Conservation (phyloP, 2,888 invertebrate genomes). For the Vesta saturnalis region DNA sequence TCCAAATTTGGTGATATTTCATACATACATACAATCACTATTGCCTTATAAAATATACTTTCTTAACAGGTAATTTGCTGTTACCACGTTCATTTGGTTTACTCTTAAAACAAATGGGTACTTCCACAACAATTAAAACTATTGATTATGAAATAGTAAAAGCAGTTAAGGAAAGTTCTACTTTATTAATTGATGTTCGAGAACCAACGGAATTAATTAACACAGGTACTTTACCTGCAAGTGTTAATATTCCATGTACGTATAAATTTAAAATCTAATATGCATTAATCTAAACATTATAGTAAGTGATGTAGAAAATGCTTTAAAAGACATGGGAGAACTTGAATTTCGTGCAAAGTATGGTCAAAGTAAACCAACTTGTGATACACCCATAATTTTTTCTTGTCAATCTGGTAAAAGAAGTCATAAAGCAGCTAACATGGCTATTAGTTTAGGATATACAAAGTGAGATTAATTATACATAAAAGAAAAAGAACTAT, state of each 20-base stretch:
- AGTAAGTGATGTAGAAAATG: conserved; percentile 67
- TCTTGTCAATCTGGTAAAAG: conserved; percentile 76
- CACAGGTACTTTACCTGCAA: conserved; percentile 76
- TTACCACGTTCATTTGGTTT: too few relatives aligned
- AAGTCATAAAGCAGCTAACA: conserved; percentile 70
- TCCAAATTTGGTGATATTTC: too few relatives aligned
- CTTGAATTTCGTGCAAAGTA: conserved; percentile 68
- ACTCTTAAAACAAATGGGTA: too few relatives aligned
- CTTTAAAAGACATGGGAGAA: conserved; percentile 62
- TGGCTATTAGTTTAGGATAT: conserved; percentile 68
- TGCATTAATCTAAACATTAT: conserved; percentile 44
- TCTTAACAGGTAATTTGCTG: too few relatives aligned
- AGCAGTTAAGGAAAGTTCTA: conserved; percentile 61
- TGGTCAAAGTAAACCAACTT: conserved; percentile 68
- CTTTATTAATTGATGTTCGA: conserved; percentile 78
- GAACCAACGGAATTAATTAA: conserved; percentile 77
- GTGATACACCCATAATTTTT: conserved; percentile 71
- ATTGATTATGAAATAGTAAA: conserved; percentile 62
- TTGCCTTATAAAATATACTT: too few relatives aligned
- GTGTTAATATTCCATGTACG: conserved; percentile 80
- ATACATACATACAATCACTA: too few relatives aligned
- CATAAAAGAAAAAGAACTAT: background rate
- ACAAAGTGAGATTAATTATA: conserved; percentile 64
- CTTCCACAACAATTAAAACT: conserved; percentile 8
- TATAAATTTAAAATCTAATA: conserved; percentile 47